Evolutionary conservation across 2,113 vertebrate species (phyloP), one percentile per base, ranked within the genome.

Genomic region (Gavia stellata): DNA sequence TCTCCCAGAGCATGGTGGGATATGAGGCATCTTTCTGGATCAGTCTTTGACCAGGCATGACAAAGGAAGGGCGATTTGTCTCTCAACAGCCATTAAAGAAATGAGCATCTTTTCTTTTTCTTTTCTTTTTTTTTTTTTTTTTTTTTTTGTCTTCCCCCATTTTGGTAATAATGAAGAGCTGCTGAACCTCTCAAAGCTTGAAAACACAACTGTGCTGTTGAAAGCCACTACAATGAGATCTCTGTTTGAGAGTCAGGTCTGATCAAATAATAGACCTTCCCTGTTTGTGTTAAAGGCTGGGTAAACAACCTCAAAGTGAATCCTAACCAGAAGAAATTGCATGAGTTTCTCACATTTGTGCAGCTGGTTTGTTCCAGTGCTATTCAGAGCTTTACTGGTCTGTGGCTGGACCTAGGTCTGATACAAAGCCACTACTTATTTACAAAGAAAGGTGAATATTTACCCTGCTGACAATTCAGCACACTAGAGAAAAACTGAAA

Each of bases 261-360:
- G 92, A 95, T 93, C 91, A 96, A 97, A 95, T 88, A 96, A 95
- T 91, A 93, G 91, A 88, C 72, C 55, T 92, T 94, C 86, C 77
- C 55, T 91, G 61, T 86, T 93, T 93, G 82, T 63, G 55, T 91
- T 95, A 90, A 85, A 97, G 88, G 70, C 66, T 89, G 44, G 86
- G 63, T 82, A 97, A 97, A 95, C 91, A 97, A 93, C 62, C 80
- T 72, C 80, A 84, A 75, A 97, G 87, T 74, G 86, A 95, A 95
- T 90, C 62, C 63, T 90, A 88, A 91, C 31, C 77, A 86, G 77
- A 72, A 94, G 42, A 95, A 96, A 97, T 80, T 53, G 71, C 82
- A 74, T 4, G 59, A 92, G 31, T 53, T 81, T 61, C 83, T 92
- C 78, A 77, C 77, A 89, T 71, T 71, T 10, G 4, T 56, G 72